Evolutionary conservation across 2,888 invertebrate species (phyloP).

Genomic region (Epiperipatus broadwayi): DNA sequence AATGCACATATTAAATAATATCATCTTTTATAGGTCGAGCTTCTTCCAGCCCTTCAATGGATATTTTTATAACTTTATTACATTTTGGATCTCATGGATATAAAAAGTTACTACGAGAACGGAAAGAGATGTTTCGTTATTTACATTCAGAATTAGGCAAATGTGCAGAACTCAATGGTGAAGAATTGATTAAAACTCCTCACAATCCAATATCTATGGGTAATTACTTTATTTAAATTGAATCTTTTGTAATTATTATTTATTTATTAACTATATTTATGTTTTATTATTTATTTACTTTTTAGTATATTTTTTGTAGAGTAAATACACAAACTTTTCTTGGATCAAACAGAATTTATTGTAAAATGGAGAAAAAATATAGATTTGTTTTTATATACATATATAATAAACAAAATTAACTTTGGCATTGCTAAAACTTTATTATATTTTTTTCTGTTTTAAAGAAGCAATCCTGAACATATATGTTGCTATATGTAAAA

Average conservation of each 20-base stretch:
- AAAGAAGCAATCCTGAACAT: too few relatives aligned
- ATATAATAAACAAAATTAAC: too few relatives aligned
- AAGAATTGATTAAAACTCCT: constrained; percentile 39
- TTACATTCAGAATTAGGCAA: constrained; percentile 37
- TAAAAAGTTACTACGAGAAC: constrained; percentile 37
- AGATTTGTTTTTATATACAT: too few relatives aligned
- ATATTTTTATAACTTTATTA: constrained; percentile 53
- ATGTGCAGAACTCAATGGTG: constrained; percentile 38
- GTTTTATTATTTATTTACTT: not conserved
- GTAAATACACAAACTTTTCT: too few relatives aligned
- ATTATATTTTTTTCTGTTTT: too few relatives aligned
- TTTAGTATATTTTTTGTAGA: too few relatives aligned
- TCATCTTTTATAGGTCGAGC: constrained; percentile 40
- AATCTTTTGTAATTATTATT: not conserved
- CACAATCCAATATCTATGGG: constrained; percentile 52
- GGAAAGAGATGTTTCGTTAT: constrained; percentile 42
- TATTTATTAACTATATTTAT: not conserved
- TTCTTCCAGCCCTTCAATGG: constrained; percentile 46
- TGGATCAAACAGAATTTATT: too few relatives aligned
- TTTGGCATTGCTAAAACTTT: too few relatives aligned
- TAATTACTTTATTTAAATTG: constrained; percentile 21
- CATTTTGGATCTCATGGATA: constrained; percentile 47
- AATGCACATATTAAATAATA: too few relatives aligned
- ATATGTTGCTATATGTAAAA: too few relatives aligned
- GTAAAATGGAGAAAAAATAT: too few relatives aligned